These are phyloP conservation scores for Tragelaphus oryx DNA, from an alignment of 2,797 vertebrate genomes.

Conservation along the genomic window DNA sequence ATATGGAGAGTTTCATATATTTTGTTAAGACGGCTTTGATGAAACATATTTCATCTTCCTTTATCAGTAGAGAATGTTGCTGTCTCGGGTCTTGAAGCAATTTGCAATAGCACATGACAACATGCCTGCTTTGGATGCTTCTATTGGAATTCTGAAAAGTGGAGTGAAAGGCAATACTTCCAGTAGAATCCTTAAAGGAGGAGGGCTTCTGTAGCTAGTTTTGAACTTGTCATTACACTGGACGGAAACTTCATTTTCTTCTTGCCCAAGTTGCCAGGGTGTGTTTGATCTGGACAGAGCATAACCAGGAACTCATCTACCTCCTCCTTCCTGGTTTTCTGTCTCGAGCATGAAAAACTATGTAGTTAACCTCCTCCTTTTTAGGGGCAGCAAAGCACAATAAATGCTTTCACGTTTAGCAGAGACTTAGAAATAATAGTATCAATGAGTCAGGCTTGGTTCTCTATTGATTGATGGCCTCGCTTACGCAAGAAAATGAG, in stretches of 20 bases:
- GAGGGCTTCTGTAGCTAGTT: constrained; percentile 25
- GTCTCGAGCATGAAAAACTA: not conserved
- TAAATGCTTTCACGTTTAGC: not conserved
- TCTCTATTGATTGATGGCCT: constrained; percentile 26
- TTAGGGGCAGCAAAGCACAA: not conserved
- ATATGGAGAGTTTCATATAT: not conserved
- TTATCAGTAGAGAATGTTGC: constrained; percentile 57
- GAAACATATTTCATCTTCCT: constrained; percentile 48
- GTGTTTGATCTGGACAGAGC: not conserved
- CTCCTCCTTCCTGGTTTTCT: not conserved
- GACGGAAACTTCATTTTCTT: not conserved
- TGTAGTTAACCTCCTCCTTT: constrained; percentile 24
- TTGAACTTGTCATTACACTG: constrained; percentile 23
- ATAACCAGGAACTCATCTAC: not conserved
- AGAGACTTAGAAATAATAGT: not conserved
- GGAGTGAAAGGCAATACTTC: constrained; percentile 49
- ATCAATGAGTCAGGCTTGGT: not conserved
- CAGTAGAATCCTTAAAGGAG: constrained; percentile 42
- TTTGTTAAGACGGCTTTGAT: constrained; percentile 46
- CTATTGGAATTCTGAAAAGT: constrained; percentile 53
- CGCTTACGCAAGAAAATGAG: constrained; percentile 21
- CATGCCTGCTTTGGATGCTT: not conserved
- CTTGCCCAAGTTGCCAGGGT: not conserved
- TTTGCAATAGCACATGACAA: constrained; percentile 60
- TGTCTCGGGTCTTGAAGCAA: constrained; percentile 65